These are phyloP conservation scores for Laticauda colubrina DNA, from an alignment of 2,113 vertebrate genomes.

Conservation along the genomic window DNA sequence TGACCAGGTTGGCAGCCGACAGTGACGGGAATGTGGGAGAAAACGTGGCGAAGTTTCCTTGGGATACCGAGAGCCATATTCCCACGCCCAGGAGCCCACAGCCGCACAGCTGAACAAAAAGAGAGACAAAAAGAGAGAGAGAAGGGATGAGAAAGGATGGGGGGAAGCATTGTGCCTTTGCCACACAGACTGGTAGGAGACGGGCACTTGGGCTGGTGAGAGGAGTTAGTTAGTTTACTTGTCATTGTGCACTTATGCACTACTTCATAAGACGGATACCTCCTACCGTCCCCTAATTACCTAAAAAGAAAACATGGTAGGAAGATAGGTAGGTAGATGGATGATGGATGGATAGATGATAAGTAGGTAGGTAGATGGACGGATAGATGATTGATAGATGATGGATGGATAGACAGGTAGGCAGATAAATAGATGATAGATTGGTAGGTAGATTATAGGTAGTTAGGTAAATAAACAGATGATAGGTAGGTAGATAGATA, in stretches of 20 bases:
- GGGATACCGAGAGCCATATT: slow-evolving; percentile 98
- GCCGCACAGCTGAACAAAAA: slow-evolving; percentile 87
- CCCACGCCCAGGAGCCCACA: slow-evolving; percentile 96
- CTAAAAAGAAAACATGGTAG: neutral
- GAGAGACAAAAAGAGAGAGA: slow-evolving; percentile 35
- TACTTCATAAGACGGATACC: neutral
- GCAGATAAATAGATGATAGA: too few species aligned
- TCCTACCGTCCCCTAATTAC: neutral
- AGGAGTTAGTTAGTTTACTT: neutral
- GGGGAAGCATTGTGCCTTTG: neutral
- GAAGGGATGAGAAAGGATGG: accelerated
- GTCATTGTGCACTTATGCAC: neutral
- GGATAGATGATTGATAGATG: too few species aligned
- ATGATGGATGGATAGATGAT: too few species aligned
- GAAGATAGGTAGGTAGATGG: too few species aligned
- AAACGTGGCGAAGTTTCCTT: slow-evolving; percentile 98
- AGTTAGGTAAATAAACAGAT: too few species aligned
- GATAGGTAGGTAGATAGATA: too few species aligned
- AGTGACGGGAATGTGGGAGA: slow-evolving; percentile 94
- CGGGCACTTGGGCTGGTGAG: neutral
- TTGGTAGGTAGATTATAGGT: too few species aligned
- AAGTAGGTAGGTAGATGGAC: too few species aligned
- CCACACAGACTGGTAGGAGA: neutral
- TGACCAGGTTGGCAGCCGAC: slow-evolving; percentile 96
- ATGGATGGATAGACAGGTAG: too few species aligned